Base-by-base conservation (phyloP, 2,113 vertebrate genomes). In the Tupaia chinensis region DNA sequence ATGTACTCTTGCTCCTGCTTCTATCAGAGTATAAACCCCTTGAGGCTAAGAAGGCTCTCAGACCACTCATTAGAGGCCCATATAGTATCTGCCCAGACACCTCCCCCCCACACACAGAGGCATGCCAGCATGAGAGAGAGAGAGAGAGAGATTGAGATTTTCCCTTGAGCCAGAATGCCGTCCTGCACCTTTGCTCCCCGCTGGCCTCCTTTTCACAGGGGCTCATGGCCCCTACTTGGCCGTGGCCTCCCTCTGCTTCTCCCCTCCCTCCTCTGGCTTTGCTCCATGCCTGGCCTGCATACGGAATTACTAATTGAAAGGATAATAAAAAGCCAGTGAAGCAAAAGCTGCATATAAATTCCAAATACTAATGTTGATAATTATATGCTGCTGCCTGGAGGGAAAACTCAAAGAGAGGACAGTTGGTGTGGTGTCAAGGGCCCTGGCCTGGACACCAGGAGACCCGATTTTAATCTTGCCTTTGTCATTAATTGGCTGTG, bases 251-350 rank as follows among this genome's bases (percentile, higher is more conserved):
- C 44, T 88, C 61, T 87, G 66, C 61, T 89, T 61, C 63, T 72
- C 70, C 54, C 25, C 54, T 95, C 87, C 32, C 78, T 87, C n/a
- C 15, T 32, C 68, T 95, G 95, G 93, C 87, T 96, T 89, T 94
- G 32, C 68, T 87, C 91, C 90, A 87, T 7, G 70, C 74, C 93
- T 93, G 80, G 85, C 53, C 72, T 94, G 92, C 95, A 95, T 95
- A 93, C 73, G 0, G 72, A 97, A 96, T 95, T 94, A 91, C 97
- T 96, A 97, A 96, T 96, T 91, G 91, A 95, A 97, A 65, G 73
- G 89, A 97, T 93, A 95, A 97, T 96, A 93, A 97, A 89, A 97
- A 96, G 80, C 89, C 78, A 97, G 77, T 97, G 97, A 96, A 97
- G 96, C 96, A 97, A 97, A 97, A 95, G 92, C 93, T 1, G 17